Conservation (phyloP, 1,140 invertebrate species). For the Halesus radiatus region DNA sequence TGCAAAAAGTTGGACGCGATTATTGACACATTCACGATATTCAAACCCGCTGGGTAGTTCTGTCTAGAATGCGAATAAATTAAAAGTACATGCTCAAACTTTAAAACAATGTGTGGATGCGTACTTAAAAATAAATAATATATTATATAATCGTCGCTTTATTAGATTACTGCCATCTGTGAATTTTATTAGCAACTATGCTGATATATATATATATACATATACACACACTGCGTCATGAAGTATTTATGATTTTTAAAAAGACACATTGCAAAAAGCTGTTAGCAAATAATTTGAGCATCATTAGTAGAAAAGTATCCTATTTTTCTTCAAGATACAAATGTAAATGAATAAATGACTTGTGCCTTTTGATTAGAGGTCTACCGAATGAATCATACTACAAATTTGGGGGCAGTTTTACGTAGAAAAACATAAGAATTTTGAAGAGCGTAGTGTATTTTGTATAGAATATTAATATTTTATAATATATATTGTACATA, state of each 20-base stretch:
- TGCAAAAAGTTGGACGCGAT: too few species aligned
- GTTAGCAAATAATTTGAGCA: background rate
- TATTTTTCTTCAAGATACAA: background rate
- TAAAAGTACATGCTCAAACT: too few species aligned
- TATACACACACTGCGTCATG: too few species aligned
- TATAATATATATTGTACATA: constrained; percentile 19
- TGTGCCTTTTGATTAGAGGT: background rate
- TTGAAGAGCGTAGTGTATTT: constrained; percentile 4
- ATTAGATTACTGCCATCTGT: background rate
- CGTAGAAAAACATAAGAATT: background rate
- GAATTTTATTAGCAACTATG: background rate
- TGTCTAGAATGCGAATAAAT: too few species aligned
- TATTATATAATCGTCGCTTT: background rate
- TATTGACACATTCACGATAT: too few species aligned
- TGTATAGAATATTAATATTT: constrained; percentile 5
- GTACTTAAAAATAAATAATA: background rate
- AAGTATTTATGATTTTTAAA: background rate
- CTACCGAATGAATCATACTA: background rate
- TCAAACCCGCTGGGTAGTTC: too few species aligned
- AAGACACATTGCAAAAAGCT: background rate
- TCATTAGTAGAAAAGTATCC: background rate
- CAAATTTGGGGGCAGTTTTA: constrained; percentile 15
- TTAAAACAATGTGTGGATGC: background rate
- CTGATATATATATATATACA: background rate
- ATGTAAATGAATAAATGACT: background rate